Conservation (phyloP, 2,797 vertebrate species). For the Malurus leucopterus region DNA sequence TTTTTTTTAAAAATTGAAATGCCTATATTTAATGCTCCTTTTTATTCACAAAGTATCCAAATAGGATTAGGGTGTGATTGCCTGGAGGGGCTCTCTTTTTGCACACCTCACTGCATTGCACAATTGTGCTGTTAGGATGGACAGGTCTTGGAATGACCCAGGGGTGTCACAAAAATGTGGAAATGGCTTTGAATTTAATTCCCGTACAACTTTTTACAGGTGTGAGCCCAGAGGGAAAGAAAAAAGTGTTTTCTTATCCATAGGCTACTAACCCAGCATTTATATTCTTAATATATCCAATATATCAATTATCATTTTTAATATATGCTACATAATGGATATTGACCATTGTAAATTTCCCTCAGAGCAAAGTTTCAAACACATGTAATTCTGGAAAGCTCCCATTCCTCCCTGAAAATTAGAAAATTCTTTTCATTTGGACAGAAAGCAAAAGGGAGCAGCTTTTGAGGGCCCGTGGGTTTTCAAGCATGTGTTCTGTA, state of each 20-base stretch:
- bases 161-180: not conserved
- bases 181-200: not conserved
- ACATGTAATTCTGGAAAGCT: not conserved
- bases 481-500: not conserved
- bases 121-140: not conserved
- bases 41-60: not conserved
- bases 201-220: not conserved
- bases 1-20: not conserved
- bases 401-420: not conserved
- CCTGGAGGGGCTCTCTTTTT: not conserved
- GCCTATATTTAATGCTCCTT: not conserved
- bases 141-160: not conserved
- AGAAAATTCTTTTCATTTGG: not conserved
- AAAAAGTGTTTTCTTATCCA: not conserved
- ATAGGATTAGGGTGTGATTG: not conserved
- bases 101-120: not conserved
- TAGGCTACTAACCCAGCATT: not conserved
- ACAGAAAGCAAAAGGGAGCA: not conserved
- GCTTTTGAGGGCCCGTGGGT: not conserved
- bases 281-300: not conserved
- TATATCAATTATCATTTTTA: not conserved
- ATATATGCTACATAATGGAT: not conserved
- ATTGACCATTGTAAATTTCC: not conserved
- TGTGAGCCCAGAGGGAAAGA: accelerated
- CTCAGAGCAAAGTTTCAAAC: not conserved